Conservation (phyloP, 2,797 vertebrate genomes). For the Trachops cirrhosus region DNA sequence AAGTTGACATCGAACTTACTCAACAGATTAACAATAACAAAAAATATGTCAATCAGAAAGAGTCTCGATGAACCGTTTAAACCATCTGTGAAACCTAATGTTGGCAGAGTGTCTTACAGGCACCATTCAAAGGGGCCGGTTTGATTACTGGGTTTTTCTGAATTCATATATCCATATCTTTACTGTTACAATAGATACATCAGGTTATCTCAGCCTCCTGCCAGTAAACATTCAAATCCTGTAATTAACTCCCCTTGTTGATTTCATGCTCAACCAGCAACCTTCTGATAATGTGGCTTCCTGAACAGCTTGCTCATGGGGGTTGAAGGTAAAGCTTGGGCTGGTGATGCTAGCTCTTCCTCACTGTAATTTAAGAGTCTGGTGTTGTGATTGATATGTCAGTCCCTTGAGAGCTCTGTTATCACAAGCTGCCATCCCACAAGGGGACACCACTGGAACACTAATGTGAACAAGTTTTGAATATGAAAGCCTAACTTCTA, state of each 20-base stretch:
- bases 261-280: slow-evolving; percentile 26
- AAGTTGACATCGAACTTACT: not conserved
- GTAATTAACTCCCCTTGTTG: slow-evolving; percentile 38
- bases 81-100: not conserved
- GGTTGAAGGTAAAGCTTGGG: not conserved
- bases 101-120: not conserved
- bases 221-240: slow-evolving; percentile 27
- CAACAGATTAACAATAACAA: not conserved
- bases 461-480: not conserved
- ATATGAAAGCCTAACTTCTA: not conserved
- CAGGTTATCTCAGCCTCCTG: not conserved
- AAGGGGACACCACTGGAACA: not conserved
- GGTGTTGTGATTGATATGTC: not conserved
- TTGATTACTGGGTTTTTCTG: slow-evolving; percentile 12
- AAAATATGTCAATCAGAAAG: not conserved
- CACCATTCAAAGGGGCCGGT: not conserved
- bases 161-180: not conserved
- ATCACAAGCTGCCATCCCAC: not conserved
- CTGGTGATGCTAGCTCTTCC: not conserved
- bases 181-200: not conserved
- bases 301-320: not conserved
- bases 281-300: slow-evolving; percentile 3
- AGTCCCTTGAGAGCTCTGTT: not conserved
- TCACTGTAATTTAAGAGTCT: not conserved
- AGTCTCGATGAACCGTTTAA: not conserved